Conservation (phyloP, 2,888 invertebrate species). For the Idaea aversata region DNA sequence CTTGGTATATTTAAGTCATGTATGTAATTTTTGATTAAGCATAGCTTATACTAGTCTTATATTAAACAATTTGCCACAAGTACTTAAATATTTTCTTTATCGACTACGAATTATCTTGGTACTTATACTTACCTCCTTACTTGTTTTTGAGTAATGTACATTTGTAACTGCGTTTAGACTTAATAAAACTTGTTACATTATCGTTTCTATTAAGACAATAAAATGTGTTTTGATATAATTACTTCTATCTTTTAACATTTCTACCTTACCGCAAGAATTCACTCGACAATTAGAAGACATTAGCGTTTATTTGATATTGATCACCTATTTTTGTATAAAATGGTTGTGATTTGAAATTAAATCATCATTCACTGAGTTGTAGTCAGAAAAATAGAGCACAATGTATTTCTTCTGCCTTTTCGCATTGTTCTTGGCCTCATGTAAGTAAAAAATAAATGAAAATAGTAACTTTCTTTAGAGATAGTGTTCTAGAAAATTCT, state of each 20-base stretch:
- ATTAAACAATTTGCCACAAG: conserved; percentile 32
- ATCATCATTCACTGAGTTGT: conserved; percentile 26
- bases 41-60: conserved; percentile 20
- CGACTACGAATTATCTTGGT: not conserved
- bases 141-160: conserved; percentile 1
- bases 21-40: not conserved
- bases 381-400: conserved; percentile 17
- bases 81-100: conserved; percentile 8
- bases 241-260: conserved; percentile 13
- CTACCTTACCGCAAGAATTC: conserved; percentile 29
- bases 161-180: conserved; percentile 20
- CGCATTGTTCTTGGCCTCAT: conserved; percentile 31
- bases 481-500: not conserved
- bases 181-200: conserved; percentile 17
- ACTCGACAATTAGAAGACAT: conserved; percentile 19
- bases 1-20: not conserved
- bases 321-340: conserved; percentile 39
- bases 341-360: conserved; percentile 7
- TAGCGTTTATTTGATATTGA: conserved; percentile 26
- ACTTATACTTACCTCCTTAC: not conserved
- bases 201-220: conserved; percentile 14
- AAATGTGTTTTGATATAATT: conserved; percentile 15
- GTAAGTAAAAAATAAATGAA: conserved; percentile 33
- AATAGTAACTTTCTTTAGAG: not conserved
- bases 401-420: conserved; percentile 37